These are phyloP conservation scores for Cacatua alba DNA, from an alignment of 2,113 vertebrate species.

Conservation along the genomic window DNA sequence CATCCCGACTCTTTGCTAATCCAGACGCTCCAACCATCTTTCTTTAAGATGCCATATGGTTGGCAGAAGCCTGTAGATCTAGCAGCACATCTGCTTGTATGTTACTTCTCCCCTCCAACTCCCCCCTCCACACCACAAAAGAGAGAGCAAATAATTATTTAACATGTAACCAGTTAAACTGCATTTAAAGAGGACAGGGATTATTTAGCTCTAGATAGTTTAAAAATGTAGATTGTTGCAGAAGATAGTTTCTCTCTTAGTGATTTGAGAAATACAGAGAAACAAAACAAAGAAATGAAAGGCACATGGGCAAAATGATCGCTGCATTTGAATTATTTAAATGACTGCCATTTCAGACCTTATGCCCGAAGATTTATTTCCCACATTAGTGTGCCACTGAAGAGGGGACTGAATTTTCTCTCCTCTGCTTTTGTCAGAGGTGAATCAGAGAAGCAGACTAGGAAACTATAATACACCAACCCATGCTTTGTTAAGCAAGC, in stretches of 20 bases:
- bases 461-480: conserved; percentile 52
- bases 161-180: conserved; percentile 57
- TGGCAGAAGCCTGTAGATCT: conserved; percentile 98
- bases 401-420: conserved; percentile 26
- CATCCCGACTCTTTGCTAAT: conserved; percentile 87
- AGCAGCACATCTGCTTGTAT: conserved; percentile 98
- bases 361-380: conserved; percentile 54
- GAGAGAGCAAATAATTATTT: conserved; percentile 71
- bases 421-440: conserved; percentile 62
- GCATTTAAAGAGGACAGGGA: conserved; percentile 31
- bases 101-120: conserved; percentile 85
- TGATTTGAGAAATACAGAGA: conserved; percentile 57
- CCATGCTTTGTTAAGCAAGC: conserved; percentile 77
- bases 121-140: conserved; percentile 80
- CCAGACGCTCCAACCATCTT: conserved; percentile 98
- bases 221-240: not conserved
- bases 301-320: conserved; percentile 4
- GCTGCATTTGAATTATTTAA: conserved; percentile 68
- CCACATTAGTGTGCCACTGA: conserved; percentile 29
- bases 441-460: conserved; percentile 53
- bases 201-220: conserved; percentile 43
- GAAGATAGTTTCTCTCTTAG: conserved; percentile 15
- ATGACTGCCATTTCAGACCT: conserved; percentile 65
- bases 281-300: conserved; percentile 69
- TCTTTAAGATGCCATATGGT: conserved; percentile 98